A percentile compares a stretch with the other conserved stretches of the same genome.
These are phyloP conservation scores for Dioctria linearis DNA, from an alignment of 2,888 invertebrate genomes.

Conservation along the genomic window DNA sequence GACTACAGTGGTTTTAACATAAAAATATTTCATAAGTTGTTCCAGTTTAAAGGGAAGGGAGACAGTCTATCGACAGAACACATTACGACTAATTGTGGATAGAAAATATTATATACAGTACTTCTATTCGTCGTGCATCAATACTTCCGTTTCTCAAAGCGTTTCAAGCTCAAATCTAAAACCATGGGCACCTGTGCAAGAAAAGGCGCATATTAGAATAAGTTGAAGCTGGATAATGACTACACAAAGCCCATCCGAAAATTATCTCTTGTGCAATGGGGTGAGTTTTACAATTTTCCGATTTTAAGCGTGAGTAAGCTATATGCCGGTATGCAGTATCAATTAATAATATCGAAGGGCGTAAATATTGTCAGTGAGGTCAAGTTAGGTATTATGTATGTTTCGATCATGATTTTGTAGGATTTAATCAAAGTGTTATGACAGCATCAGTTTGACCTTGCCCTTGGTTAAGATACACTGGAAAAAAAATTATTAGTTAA, in stretches of 20 bases:
- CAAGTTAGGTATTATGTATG: not conserved
- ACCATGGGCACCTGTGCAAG: not conserved
- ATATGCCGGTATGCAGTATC: too few relatives aligned
- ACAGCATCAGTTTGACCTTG: too few relatives aligned
- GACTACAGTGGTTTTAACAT: too few relatives aligned
- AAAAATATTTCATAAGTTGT: too few relatives aligned
- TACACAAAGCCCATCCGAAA: not conserved
- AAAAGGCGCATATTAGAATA: not conserved
- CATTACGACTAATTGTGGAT: too few relatives aligned
- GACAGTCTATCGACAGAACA: too few relatives aligned
- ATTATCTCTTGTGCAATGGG: too few relatives aligned
- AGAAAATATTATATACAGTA: not conserved
- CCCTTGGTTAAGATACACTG: too few relatives aligned
- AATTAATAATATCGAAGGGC: not conserved
- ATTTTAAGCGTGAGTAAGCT: too few relatives aligned
- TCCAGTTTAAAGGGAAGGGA: conserved; percentile 6
- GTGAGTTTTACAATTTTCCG: too few relatives aligned
- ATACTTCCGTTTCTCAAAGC: not conserved
- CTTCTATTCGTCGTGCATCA: not conserved
- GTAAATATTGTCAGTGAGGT: not conserved
- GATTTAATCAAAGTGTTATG: not conserved
- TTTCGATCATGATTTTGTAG: not conserved
- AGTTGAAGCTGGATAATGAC: not conserved
- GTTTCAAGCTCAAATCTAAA: not conserved
- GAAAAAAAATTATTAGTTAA: too few relatives aligned